These are phyloP conservation scores for Rotaria macrura DNA, from an alignment of 2,888 invertebrate species.

Conservation along the genomic window DNA sequence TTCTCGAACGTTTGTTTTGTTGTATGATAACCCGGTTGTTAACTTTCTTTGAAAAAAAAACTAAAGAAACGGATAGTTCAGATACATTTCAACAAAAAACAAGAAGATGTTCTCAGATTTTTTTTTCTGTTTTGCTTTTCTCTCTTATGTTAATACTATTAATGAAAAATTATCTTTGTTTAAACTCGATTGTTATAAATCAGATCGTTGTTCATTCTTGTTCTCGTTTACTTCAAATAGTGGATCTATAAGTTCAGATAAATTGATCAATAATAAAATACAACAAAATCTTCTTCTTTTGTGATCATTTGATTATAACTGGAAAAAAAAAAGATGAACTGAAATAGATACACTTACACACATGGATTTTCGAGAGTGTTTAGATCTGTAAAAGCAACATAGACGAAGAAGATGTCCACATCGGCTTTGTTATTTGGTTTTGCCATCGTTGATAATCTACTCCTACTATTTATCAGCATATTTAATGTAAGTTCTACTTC, in stretches of 20 bases:
- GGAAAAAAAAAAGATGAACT: background rate
- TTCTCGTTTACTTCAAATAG: background rate
- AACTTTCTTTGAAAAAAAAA: no score
- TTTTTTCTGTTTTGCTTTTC: background rate
- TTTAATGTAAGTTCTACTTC: background rate
- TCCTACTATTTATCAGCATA: background rate
- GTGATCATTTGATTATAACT: background rate
- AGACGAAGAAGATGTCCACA: background rate
- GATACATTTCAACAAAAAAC: background rate
- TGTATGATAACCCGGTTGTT: background rate
- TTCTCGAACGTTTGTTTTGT: background rate
- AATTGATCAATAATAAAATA: background rate
- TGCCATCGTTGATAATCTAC: background rate
- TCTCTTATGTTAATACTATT: background rate
- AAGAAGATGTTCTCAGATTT: background rate
- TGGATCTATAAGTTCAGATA: background rate
- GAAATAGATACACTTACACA: background rate
- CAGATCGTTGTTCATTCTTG: background rate
- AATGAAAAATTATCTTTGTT: background rate
- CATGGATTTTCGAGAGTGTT: background rate
- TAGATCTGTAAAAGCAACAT: background rate
- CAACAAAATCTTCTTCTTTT: background rate
- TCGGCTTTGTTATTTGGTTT: background rate
- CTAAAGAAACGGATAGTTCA: background rate
- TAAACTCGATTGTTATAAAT: background rate